Base-by-base conservation (phyloP, 2,797 vertebrate genomes). In the Spondyliosoma cantharus region DNA sequence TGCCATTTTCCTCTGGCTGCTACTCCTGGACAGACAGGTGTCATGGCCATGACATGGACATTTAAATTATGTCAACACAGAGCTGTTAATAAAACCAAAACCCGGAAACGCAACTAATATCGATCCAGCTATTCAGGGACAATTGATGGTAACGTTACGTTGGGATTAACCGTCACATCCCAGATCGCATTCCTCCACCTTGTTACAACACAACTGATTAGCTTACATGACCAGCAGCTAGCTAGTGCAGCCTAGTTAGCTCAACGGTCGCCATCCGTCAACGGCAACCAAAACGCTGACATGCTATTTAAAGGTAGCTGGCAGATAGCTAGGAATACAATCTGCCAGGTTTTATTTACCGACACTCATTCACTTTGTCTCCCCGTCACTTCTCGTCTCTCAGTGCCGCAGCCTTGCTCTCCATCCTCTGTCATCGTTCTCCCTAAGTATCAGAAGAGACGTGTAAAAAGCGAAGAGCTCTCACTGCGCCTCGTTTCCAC, bases 401-500 rank as follows among this genome's bases (percentile, higher is more conserved):
- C 73, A 4, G 64, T 22, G 74, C 52, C 43, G 66, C 73, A 83
- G 73, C 63, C 45, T 12, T 7, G 56, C 16, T 79, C 82, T 79
- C 82, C 87, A 87, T 90, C 90, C 65, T 63, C 74, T 58, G 57
- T 59, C 69, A 73, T 54, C 71, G n/a, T 60, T 45, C 76, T 78
- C 42, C 46, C 8, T 8, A 8, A 48, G 66, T 9, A 43, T 43
- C 16, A 46, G 54, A 46, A 0, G n/a, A 13, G 76, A 69, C 7
- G n/a, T 2, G 8, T 2, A 3, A 57, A 67, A 48, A 16, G 0
- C 0, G 1, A 57, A 5, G 87, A 91, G 9, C 3, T 57, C 77
- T 81, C 81, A 90, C 91, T 84, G 0, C 4, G 60, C 20, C 3
- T 2, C 0, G 2, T 57, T 81, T 85, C 20, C 32, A 24, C 29